Percentiles rank a stretch among this genome's conserved stretches.
Conservation (phyloP, 2,797 vertebrate species). For the Phalloptychus januarius region DNA sequence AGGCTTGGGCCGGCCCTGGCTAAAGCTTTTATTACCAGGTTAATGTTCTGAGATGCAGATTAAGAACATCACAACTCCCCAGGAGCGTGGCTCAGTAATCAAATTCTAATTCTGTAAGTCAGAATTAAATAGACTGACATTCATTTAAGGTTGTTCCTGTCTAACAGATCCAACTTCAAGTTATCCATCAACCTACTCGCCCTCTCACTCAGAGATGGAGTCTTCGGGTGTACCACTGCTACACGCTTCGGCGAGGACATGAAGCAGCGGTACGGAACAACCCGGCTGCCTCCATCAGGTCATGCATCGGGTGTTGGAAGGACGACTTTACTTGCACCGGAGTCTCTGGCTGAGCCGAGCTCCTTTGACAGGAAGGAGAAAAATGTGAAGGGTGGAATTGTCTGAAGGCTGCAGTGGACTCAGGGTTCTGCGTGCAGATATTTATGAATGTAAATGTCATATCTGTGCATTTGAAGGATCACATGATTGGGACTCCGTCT, state of each 20-base stretch:
- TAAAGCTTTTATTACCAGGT: too few species aligned
- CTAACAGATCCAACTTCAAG: slow-evolving; percentile 66
- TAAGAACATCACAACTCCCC: neutral
- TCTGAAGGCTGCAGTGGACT: slow-evolving; percentile 61
- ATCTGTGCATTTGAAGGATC: slow-evolving; percentile 54
- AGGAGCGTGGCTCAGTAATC: neutral
- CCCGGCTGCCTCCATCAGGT: slow-evolving; percentile 21
- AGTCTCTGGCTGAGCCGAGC: slow-evolving; percentile 38
- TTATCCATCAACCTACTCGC: slow-evolving; percentile 80
- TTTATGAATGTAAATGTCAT: slow-evolving; percentile 41
- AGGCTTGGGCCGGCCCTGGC: too few species aligned
- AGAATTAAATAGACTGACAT: neutral
- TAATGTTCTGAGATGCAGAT: neutral
- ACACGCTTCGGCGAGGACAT: slow-evolving; percentile 80
- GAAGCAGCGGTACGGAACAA: slow-evolving; percentile 29
- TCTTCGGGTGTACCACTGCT: slow-evolving; percentile 88
- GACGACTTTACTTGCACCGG: slow-evolving; percentile 33
- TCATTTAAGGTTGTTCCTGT: neutral
- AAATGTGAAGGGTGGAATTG: slow-evolving; percentile 45
- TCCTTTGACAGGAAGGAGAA: slow-evolving; percentile 13
- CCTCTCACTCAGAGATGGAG: slow-evolving; percentile 83
- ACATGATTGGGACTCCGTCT: slow-evolving; percentile 6
- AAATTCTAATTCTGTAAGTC: neutral
- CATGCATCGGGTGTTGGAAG: slow-evolving; percentile 15
- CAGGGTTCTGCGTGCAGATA: slow-evolving; percentile 60